phyloP scores from a whole-genome alignment of 2,888 invertebrate genomes.

The Parnassius apollo region DNA sequence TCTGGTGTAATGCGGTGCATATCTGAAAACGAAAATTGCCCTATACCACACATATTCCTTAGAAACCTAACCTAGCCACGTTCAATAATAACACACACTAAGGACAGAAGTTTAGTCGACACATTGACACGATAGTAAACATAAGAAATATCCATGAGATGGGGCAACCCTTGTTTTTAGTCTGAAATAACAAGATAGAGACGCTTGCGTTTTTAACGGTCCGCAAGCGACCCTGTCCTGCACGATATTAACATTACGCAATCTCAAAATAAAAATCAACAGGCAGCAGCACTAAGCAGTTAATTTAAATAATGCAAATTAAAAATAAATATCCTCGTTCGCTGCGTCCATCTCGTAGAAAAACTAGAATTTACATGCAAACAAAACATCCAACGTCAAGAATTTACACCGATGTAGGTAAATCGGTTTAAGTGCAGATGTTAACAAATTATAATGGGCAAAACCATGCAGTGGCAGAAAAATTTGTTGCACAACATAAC shows the following conservation, averaged over 20 bases:
- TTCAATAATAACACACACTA: conserved; percentile 68
- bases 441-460: conserved; percentile 76
- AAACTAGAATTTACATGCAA: conserved; percentile 76
- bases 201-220: conserved; percentile 44
- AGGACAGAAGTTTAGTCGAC: conserved; percentile 73
- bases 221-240: conserved; percentile 53
- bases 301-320: conserved; percentile 58
- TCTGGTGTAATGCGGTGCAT: conserved; percentile 81
- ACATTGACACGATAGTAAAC: conserved; percentile 79
- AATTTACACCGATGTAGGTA: conserved; percentile 64
- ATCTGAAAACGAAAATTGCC: conserved; percentile 82
- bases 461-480: conserved; percentile 70
- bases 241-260: conserved; percentile 57
- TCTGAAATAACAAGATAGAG: conserved; percentile 52
- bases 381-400: conserved; percentile 61
- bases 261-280: conserved; percentile 44
- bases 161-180: conserved; percentile 81
- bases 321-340: conserved; percentile 43
- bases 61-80: conserved; percentile 69
- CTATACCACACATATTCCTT: conserved; percentile 81
- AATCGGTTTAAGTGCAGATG: conserved; percentile 75
- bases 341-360: conserved; percentile 54
- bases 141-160: conserved; percentile 79
- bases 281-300: conserved; percentile 47
- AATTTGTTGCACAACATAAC: conserved; percentile 66